phyloP scores from a whole-genome alignment of 2,888 invertebrate species.

The Serripes groenlandicus region DNA sequence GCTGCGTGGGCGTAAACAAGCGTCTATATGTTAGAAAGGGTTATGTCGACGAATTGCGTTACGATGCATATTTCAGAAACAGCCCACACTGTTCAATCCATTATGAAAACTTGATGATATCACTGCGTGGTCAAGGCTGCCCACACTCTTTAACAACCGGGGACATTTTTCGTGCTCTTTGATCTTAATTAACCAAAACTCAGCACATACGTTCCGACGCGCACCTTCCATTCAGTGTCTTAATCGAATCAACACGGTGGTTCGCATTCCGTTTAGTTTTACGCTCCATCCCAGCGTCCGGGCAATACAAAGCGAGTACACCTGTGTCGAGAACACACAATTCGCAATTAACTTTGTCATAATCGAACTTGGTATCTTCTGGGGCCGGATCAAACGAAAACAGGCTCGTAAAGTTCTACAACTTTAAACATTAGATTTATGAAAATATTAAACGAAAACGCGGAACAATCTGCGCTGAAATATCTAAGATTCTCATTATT shows the following conservation, averaged over 20 bases:
- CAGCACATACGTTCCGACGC: slow-evolving; percentile 61
- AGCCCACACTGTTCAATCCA: neutral
- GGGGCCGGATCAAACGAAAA: too few species aligned
- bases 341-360: slow-evolving; percentile 61
- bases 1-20: too few species aligned
- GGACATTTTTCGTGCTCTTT: slow-evolving; percentile 38
- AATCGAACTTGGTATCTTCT: slow-evolving; percentile 30
- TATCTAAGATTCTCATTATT: too few species aligned
- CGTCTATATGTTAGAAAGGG: too few species aligned
- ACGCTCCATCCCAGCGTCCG: neutral
- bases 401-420: too few species aligned
- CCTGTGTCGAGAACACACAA: slow-evolving; percentile 53
- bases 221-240: slow-evolving; percentile 38
- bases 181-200: slow-evolving; percentile 65
- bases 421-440: too few species aligned
- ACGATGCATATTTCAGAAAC: too few species aligned
- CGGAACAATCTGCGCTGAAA: too few species aligned
- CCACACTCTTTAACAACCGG: slow-evolving; percentile 6
- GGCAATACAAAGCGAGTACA: slow-evolving; percentile 43
- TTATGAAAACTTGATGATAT: slow-evolving; percentile 16
- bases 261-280: slow-evolving; percentile 19
- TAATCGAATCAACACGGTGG: slow-evolving; percentile 61
- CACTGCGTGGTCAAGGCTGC: slow-evolving; percentile 13
- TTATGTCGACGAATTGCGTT: too few species aligned
- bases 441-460: too few species aligned